A percentile compares a stretch with the other conserved stretches of the same genome.
These are phyloP conservation scores for Oreamnos americanus DNA, from an alignment of 2,113 vertebrate genomes.

Conservation along the genomic window DNA sequence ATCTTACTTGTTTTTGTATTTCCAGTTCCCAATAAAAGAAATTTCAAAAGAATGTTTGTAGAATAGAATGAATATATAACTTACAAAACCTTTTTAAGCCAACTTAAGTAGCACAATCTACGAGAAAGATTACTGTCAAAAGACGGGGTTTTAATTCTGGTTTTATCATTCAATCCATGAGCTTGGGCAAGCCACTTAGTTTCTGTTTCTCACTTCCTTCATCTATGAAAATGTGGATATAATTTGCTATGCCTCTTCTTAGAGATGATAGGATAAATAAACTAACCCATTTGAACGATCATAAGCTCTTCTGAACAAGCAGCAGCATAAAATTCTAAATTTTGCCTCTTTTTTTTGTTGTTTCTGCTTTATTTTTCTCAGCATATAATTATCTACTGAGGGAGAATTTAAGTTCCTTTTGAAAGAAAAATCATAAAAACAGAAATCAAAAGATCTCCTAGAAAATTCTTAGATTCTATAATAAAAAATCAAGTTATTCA, in stretches of 20 bases:
- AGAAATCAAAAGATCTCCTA: constrained; percentile 57
- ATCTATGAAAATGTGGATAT: not conserved
- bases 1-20: not conserved
- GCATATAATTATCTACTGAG: not conserved
- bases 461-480: not conserved
- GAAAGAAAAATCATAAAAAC: constrained; percentile 52
- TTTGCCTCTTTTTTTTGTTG: not conserved
- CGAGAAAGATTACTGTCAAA: not conserved
- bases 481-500: constrained; percentile 3
- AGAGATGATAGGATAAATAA: not conserved
- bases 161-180: not conserved
- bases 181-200: not conserved
- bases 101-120: not conserved
- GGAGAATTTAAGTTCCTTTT: not conserved
- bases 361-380: not conserved
- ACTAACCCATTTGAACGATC: not conserved
- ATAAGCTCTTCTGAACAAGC: not conserved
- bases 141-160: not conserved
- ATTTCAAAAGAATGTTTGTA: not conserved
- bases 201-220: not conserved
- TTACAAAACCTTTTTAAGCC: not conserved
- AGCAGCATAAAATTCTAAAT: not conserved
- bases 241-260: not conserved
- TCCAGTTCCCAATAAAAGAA: not conserved
- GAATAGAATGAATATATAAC: not conserved